Evolutionary conservation across 2,888 invertebrate genomes (phyloP).

Genomic region (Acanthosepion lycidas): DNA sequence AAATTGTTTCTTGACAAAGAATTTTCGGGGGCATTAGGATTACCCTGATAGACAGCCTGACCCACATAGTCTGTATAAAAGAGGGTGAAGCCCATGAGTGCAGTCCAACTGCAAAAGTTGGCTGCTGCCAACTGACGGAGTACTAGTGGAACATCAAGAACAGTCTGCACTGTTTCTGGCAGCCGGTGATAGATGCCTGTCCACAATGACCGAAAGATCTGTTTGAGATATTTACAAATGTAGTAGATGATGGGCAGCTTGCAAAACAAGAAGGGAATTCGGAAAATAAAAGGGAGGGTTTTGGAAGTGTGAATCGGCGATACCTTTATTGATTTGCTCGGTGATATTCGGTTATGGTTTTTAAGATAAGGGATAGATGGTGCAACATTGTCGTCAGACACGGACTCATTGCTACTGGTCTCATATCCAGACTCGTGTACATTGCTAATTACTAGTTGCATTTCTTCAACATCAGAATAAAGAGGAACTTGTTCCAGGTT

Average conservation of each 20-base stretch:
- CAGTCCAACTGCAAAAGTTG: constrained; percentile 98
- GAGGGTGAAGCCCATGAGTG: constrained; percentile 94
- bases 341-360: constrained; percentile 15
- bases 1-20: constrained; percentile 77
- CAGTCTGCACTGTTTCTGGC: constrained; percentile 61
- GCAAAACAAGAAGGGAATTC: not conserved
- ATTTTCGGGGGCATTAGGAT: constrained; percentile 78
- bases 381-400: constrained; percentile 51
- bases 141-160: constrained; percentile 85
- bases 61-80: constrained; percentile 98
- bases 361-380: constrained; percentile 46
- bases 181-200: constrained; percentile 58
- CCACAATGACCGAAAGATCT: constrained; percentile 53
- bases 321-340: not conserved
- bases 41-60: constrained; percentile 89
- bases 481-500: constrained; percentile 70
- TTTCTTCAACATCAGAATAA: constrained; percentile 37
- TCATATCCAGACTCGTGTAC: constrained; percentile 68
- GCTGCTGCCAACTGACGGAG: constrained; percentile 90
- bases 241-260: constrained; percentile 36
- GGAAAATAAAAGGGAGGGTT: constrained; percentile 48
- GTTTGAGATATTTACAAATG: constrained; percentile 49
- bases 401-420: constrained; percentile 61
- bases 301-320: not conserved
- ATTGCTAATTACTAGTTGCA: constrained; percentile 48